A percentile compares a stretch with the other conserved stretches of the same genome.
These are phyloP conservation scores for Hemichromis elongatus DNA, from an alignment of 2,113 vertebrate genomes.

Conservation along the genomic window DNA sequence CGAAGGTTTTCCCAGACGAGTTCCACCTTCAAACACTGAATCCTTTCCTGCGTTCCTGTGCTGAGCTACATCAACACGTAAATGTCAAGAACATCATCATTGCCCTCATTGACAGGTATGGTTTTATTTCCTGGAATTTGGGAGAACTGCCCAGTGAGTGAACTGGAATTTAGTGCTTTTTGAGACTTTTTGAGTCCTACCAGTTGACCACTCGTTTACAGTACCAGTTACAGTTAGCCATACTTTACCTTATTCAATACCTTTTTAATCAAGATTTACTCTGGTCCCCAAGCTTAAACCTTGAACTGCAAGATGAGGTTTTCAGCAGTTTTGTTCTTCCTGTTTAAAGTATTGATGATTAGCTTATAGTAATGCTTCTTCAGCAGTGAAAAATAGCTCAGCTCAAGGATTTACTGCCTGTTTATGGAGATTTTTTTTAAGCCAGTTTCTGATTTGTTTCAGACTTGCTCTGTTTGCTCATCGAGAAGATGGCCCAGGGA, in stretches of 20 bases:
- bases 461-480: conserved; percentile 96
- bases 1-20: conserved; percentile 96
- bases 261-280: neutral
- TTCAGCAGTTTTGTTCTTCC: neutral
- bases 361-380: neutral
- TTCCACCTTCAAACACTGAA: conserved; percentile 98
- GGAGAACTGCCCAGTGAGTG: neutral
- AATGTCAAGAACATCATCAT: conserved; percentile 99
- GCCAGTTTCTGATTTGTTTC: neutral
- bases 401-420: neutral
- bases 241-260: neutral
- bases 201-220: neutral
- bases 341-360: neutral
- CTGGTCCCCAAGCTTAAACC: neutral
- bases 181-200: no score
- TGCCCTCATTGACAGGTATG: conserved; percentile 95
- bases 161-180: neutral
- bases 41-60: conserved; percentile 94
- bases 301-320: neutral
- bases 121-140: neutral
- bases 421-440: neutral
- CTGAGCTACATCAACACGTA: conserved; percentile 95
- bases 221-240: neutral
- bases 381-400: neutral
- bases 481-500: conserved; percentile 96